Evolutionary conservation across 2,797 vertebrate species (phyloP), one percentile per base, ranked within the genome.

Genomic region (Enteromius unitaeniatus): DNA sequence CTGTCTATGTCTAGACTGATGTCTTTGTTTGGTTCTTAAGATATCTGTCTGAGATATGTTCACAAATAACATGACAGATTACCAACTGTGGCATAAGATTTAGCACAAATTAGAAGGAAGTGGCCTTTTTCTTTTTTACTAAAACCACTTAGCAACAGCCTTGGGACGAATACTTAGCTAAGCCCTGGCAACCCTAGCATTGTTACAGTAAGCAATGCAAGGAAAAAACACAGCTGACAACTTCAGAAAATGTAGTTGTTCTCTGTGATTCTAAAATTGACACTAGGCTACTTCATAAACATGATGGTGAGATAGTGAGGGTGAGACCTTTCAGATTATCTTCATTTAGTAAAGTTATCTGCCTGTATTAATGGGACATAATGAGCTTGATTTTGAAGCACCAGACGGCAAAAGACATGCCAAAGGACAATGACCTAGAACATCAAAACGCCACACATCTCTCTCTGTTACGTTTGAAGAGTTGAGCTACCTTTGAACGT

Each of bases 401-500:
- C n/a, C 49, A 75, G 69, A 40, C 40, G 64, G 55, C 75, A 82
- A 76, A 65, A 73, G 62, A 58, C 34, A 78, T 58, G 84, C 74
- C 84, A 82, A 78, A 77, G 84, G 69, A 82, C 85, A 62, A 79
- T 79, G 82, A 86, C 80, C n/a, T 84, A 89, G 86, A 86, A 90
- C 88, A 80, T 42, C 84, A 85, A 89, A 91, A 89, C 91, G 89
- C 88, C 88, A 91, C 84, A 69, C 83, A 75, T 6, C 49, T 80
- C 31, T 69, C 68, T 88, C 84, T 70, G 89, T 91, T 72, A 21
- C 1, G 19, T 87, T 89, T 89, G 86, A 87, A 90, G 86, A 92
- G 90, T 90, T 49, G 8, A 51, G 88, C 87, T 90, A 90, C 92
- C 91, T 93, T 91, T 92, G 92, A 93, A 93, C 84, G 70, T 89